Base-by-base conservation (phyloP, 2,113 vertebrate genomes). In the Antechinus flavipes region DNA sequence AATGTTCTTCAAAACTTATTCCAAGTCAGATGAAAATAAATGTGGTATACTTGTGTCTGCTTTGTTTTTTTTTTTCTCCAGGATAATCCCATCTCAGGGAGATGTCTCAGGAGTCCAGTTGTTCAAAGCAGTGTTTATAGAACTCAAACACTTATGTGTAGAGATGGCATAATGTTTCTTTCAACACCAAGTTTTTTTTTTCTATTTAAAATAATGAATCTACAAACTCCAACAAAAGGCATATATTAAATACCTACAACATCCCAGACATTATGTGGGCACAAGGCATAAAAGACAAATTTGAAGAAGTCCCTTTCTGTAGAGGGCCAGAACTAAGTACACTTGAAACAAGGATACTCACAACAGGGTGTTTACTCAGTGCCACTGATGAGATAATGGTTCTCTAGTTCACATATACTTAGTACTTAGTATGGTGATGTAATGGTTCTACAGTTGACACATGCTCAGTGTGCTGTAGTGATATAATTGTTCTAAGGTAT, bases 1-100 rank as follows among this genome's bases (percentile, higher is more conserved):
- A 35, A 22, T 61, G 95, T 53, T 96, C 91, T 93, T 58, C 24
- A 16, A 27, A 52, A 76, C 30, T 94, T 95, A 93, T 94, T 46
- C 76, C 91, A 55, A 89, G 53, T 61, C 46, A 10, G 3, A 30
- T 68, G 76, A 50, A 49, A 42, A 56, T 27, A 3, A 94, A 3
- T 0, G 25, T 42, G 90, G 46, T 16, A 6, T 91, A 42, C 68
- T 84, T 84, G 6, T 2, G 19, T 42, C 58, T 68, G 9, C 11
- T 35, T 68, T 54, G 53, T 55, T n/a, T n/a, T n/a, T 84, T n/a
- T 54, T 84, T n/a, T 42, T 84, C 68, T 76, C 16, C 35, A 22
- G 55, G 68, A 76, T n/a, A 76, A 76, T 76, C 35, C 35, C 35
- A n/a, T 76, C 68, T n/a, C 68, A n/a, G 35, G 68, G 35, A n/a